phyloP scores from a whole-genome alignment of 1,140 invertebrate genomes.

The Camponotus vicinus region DNA sequence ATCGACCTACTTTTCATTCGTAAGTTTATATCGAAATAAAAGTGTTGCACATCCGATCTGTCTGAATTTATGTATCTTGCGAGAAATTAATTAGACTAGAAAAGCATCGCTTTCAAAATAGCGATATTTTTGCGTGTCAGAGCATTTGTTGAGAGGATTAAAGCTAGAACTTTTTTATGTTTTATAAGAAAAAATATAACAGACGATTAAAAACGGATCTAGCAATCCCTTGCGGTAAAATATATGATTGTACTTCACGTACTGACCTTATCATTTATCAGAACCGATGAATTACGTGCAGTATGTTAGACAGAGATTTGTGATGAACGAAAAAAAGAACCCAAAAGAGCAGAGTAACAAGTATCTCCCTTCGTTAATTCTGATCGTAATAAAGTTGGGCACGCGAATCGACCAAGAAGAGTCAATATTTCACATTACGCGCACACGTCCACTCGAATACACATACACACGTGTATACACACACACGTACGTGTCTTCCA shows the following conservation, averaged over 20 bases:
- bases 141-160: not conserved
- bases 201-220: constrained; percentile 31
- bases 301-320: constrained; percentile 44
- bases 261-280: constrained; percentile 15
- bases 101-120: not conserved
- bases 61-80: not conserved
- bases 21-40: constrained; percentile 12
- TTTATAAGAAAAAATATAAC: not conserved
- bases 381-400: constrained; percentile 34
- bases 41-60: not conserved
- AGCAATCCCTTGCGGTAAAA: not conserved
- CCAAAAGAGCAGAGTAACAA: not conserved
- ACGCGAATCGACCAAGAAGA: constrained; percentile 10
- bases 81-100: constrained; percentile 1
- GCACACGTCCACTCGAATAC: not conserved
- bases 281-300: constrained; percentile 25
- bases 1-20: constrained; percentile 1
- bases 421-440: constrained; percentile 51
- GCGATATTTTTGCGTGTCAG: not conserved
- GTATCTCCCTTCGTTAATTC: constrained; percentile 8
- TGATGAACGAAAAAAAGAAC: not conserved
- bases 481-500: not conserved
- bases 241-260: constrained; percentile 12
- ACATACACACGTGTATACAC: not conserved
- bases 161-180: not conserved